Evolutionary conservation across 1,140 invertebrate species (phyloP).

Genomic region (Rhyzopertha dominica): DNA sequence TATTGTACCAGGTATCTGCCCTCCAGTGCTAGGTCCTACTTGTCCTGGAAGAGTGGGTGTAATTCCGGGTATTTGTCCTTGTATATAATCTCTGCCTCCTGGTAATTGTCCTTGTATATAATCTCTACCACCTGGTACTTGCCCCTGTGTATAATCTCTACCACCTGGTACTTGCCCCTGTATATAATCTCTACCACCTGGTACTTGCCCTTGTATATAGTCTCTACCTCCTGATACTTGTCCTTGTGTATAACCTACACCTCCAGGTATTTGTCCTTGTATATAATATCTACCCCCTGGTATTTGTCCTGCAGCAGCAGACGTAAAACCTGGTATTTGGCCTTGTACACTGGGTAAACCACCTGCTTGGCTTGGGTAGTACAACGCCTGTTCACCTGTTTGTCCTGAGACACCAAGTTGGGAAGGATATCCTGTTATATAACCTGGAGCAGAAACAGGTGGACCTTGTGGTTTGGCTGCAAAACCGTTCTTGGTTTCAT

Average conservation of each 20-base stretch:
- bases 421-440: background rate
- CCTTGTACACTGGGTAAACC: background rate
- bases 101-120: too few relatives aligned
- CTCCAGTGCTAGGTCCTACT: too few relatives aligned
- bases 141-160: too few relatives aligned
- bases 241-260: slow-evolving; percentile 6
- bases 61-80: too few relatives aligned
- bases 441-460: background rate
- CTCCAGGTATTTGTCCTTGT: slow-evolving; percentile 7
- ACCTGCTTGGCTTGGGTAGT: slow-evolving; percentile 1
- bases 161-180: slow-evolving; percentile 15
- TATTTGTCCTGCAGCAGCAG: slow-evolving; percentile 15
- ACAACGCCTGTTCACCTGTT: background rate
- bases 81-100: too few relatives aligned
- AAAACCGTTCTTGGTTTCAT: slow-evolving; percentile 15
- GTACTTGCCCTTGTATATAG: slow-evolving; percentile 7
- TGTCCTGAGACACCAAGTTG: background rate
- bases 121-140: too few relatives aligned
- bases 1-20: too few relatives aligned
- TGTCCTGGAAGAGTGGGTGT: too few relatives aligned
- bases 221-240: background rate
- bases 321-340: background rate
- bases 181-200: background rate
- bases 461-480: background rate
- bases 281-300: too few relatives aligned